A percentile compares a stretch with the other conserved stretches of the same genome.
phyloP scores from a whole-genome alignment of 2,888 invertebrate species.

The Allolobophora icterica region DNA sequence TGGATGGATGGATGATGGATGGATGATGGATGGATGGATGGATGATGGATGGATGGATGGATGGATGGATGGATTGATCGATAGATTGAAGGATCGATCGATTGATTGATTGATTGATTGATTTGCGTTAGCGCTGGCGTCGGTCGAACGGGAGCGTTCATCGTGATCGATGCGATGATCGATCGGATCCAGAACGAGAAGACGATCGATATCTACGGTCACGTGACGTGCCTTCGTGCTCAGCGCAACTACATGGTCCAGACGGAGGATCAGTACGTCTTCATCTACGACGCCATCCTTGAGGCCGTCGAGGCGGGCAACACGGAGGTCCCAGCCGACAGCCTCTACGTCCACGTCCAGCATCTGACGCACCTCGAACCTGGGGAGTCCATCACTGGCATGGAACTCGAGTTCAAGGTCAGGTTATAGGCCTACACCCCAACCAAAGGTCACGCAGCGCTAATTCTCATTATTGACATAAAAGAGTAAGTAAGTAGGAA shows the following conservation, averaged over 20 bases:
- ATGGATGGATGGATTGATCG: not conserved
- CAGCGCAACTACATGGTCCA: constrained; percentile 96
- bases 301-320: constrained; percentile 96
- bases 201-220: constrained; percentile 97
- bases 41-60: not conserved
- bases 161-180: constrained; percentile 97
- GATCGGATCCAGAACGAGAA: constrained; percentile 95
- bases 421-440: not conserved
- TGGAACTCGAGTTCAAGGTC: constrained; percentile 61
- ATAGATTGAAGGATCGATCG: not conserved
- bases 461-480: too few relatives aligned
- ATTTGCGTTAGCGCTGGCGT: constrained; percentile 72
- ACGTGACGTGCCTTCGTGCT: constrained; percentile 94
- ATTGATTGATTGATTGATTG: constrained; percentile 5
- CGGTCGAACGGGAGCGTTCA: constrained; percentile 47
- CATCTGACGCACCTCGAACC: constrained; percentile 81
- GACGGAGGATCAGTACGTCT: constrained; percentile 98
- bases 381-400: constrained; percentile 61
- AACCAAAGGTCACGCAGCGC: too few relatives aligned
- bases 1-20: not conserved
- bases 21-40: not conserved
- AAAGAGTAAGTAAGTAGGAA: too few relatives aligned
- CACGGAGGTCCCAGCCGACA: constrained; percentile 94
- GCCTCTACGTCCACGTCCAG: constrained; percentile 91
- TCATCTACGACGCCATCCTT: constrained; percentile 94